Conservation (phyloP, 1,140 invertebrate genomes). For the Drosophila teissieri region DNA sequence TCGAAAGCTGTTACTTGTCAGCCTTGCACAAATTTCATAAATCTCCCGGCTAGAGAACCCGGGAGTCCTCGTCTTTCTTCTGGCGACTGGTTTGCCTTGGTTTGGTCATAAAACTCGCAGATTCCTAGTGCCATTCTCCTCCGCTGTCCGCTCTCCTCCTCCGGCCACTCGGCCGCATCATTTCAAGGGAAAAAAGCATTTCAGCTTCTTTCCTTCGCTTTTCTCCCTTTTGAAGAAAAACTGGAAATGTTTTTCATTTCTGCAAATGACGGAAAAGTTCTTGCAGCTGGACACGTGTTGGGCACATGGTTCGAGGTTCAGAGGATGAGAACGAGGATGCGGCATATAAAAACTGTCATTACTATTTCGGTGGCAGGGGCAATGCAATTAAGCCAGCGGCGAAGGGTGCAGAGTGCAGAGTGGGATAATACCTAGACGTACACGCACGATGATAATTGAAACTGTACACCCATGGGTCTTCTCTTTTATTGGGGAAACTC, state of each 20-base stretch:
- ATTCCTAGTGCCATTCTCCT: slow-evolving; percentile 28
- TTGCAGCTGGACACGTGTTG: slow-evolving; percentile 50
- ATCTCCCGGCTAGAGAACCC: slow-evolving; percentile 17
- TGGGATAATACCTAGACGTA: slow-evolving; percentile 18
- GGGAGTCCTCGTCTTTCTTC: slow-evolving; percentile 16
- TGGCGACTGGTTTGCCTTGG: slow-evolving; percentile 64
- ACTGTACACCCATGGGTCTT: slow-evolving; percentile 14
- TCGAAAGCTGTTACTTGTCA: slow-evolving; percentile 42
- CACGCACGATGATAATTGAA: slow-evolving; percentile 48
- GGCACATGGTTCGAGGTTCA: slow-evolving; percentile 38
- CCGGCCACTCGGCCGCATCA: neutral
- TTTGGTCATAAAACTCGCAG: slow-evolving; percentile 61
- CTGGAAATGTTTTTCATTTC: slow-evolving; percentile 58
- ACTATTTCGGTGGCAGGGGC: slow-evolving; percentile 4
- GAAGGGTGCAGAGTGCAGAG: slow-evolving; percentile 1
- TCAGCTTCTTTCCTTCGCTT: slow-evolving; percentile 51
- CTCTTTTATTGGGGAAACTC: slow-evolving; percentile 8
- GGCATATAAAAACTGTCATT: slow-evolving; percentile 50
- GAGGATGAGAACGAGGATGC: slow-evolving; percentile 1
- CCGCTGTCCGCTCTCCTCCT: neutral
- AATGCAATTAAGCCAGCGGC: slow-evolving; percentile 34
- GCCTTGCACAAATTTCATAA: slow-evolving; percentile 53
- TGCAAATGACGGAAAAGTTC: slow-evolving; percentile 64
- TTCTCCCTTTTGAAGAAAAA: slow-evolving; percentile 53
- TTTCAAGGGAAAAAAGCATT: slow-evolving; percentile 42